phyloP scores from a whole-genome alignment of 1,140 invertebrate genomes.

The Drosophila sechellia region DNA sequence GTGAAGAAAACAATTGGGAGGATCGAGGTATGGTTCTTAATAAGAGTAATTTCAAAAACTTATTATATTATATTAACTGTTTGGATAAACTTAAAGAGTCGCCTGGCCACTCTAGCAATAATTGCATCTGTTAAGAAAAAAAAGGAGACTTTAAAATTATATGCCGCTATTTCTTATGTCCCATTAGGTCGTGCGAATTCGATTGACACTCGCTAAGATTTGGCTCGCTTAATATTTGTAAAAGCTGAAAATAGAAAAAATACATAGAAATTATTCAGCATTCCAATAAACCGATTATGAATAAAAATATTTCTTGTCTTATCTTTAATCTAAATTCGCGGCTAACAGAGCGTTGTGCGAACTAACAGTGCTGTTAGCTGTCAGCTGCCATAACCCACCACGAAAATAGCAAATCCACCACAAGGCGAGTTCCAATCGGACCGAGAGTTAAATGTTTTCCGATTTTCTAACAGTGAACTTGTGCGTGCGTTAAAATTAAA shows the following conservation, averaged over 20 bases:
- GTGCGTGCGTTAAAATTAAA: slow-evolving; percentile 21
- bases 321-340: background rate
- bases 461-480: slow-evolving; percentile 31
- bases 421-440: slow-evolving; percentile 16
- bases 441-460: slow-evolving; percentile 26
- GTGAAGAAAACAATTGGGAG: too few species aligned
- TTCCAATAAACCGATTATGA: background rate
- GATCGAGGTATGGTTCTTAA: too few species aligned
- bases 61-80: too few species aligned
- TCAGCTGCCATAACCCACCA: slow-evolving; percentile 23
- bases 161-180: too few species aligned
- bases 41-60: too few species aligned
- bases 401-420: slow-evolving; percentile 9
- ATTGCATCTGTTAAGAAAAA: too few species aligned
- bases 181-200: too few species aligned
- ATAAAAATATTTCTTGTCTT: background rate
- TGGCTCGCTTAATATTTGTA: background rate
- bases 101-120: too few species aligned
- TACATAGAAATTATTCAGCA: background rate
- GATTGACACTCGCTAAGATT: too few species aligned
- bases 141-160: too few species aligned
- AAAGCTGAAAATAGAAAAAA: background rate
- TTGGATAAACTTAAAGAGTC: too few species aligned
- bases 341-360: too few species aligned
- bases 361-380: background rate